Base-by-base conservation (phyloP, 35 echinoderm and acorn worm genomes). In the Acanthaster planci region DNA sequence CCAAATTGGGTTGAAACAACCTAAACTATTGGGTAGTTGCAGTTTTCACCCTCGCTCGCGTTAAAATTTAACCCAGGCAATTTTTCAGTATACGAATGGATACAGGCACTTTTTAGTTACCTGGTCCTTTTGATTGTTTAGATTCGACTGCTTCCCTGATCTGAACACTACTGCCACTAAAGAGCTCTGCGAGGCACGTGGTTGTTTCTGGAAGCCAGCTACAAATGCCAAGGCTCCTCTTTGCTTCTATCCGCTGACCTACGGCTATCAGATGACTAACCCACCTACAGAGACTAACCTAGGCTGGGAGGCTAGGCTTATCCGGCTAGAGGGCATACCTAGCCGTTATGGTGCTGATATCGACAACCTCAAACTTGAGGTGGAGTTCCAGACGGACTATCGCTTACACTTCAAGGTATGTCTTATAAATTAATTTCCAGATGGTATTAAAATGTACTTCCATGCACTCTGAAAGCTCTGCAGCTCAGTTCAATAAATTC, bases 371-470 rank as follows among this genome's bases (percentile, higher is more conserved):
- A 47, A 90, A 36, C 51, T 97, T 17, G 80, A 93, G 37, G 87
- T 97, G 9, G 84, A 97, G 39, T 54, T 82, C 37, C 95, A 97
- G 53, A 93, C 95, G 0, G 85, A 85, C 8, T 80, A 77, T 57
- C 60, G 95, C 7, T 32, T 97, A 22, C 91, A 86, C 42, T 86
- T 97, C 51, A 97, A 97, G 95, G 95, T 97, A 88, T 47, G 42
- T 47, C 42, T 47, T n/a, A n/a, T n/a, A n/a, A n/a, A 47, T 47
- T 47, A 12, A 4, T 47, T 47, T 47, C 4, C 12, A 12, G 42
- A 47, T 12, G 42, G 42, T n/a, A n/a, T n/a, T n/a, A n/a, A n/a
- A n/a, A n/a, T n/a, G n/a, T n/a, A n/a, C n/a, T n/a, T n/a, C n/a
- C n/a, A n/a, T n/a, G n/a, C n/a, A n/a, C n/a, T n/a, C n/a, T n/a